Percentiles rank a stretch among this genome's conserved stretches.
Evolutionary conservation across 2,888 invertebrate species (phyloP).

Genomic region (Drosophila flavopinicola): DNA sequence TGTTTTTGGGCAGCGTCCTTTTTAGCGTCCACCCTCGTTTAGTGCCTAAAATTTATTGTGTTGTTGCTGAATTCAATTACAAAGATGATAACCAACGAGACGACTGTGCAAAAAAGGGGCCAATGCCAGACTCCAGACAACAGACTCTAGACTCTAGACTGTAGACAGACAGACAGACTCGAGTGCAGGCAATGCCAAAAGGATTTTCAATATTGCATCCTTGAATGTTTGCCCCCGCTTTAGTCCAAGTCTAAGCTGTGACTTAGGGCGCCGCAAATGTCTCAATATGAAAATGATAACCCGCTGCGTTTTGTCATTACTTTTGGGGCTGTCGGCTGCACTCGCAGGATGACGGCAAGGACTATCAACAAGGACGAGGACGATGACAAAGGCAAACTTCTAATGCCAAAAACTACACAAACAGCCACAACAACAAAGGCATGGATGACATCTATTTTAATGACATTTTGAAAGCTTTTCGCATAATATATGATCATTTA

Average conservation of each 20-base stretch:
- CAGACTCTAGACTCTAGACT: slow-evolving; percentile 27
- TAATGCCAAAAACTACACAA: slow-evolving; percentile 39
- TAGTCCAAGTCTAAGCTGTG: slow-evolving; percentile 9
- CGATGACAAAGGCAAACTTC: slow-evolving; percentile 42
- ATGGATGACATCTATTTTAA: slow-evolving; percentile 64
- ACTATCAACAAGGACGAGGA: slow-evolving; percentile 13
- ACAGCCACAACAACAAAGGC: slow-evolving; percentile 23
- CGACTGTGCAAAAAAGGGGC: slow-evolving; percentile 13
- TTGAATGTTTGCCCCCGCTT: slow-evolving; percentile 33
- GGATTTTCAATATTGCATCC: slow-evolving; percentile 70
- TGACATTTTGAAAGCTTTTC: slow-evolving; percentile 68
- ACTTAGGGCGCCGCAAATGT: slow-evolving; percentile 54
- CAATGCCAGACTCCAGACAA: slow-evolving; percentile 19
- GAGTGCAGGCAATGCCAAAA: slow-evolving; percentile 52
- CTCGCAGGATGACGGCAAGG: slow-evolving; percentile 31
- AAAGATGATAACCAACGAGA: slow-evolving; percentile 53
- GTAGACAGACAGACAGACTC: slow-evolving; percentile 26
- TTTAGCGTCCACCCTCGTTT: slow-evolving; percentile 31
- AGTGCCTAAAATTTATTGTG: slow-evolving; percentile 75
- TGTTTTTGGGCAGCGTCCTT: slow-evolving; percentile 51
- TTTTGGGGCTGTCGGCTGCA: slow-evolving; percentile 72
- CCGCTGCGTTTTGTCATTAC: slow-evolving; percentile 77
- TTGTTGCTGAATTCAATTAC: slow-evolving; percentile 79
- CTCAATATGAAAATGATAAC: slow-evolving; percentile 78
- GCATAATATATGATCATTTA: slow-evolving; percentile 71